Evolutionary conservation across 2,113 vertebrate species (phyloP).

Genomic region (Nestor notabilis): DNA sequence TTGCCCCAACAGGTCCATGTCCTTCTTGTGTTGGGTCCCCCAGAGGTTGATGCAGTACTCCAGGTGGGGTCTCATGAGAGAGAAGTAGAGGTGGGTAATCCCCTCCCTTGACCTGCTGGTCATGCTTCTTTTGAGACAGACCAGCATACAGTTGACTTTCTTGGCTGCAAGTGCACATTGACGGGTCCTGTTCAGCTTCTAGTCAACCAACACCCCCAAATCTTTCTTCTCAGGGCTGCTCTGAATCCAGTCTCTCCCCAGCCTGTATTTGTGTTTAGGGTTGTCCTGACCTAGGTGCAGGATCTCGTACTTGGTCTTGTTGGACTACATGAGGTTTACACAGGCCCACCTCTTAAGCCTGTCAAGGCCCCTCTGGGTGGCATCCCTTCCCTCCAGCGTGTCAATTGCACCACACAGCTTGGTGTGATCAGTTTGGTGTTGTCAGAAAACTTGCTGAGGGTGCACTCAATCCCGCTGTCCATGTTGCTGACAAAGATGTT

Average conservation of each 20-base stretch:
- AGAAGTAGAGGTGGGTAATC: background rate
- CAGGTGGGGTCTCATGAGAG: background rate
- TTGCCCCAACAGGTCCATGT: background rate
- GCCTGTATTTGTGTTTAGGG: background rate
- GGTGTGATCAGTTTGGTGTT: background rate
- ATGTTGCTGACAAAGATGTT: background rate
- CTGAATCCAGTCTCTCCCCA: background rate
- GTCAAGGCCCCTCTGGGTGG: background rate
- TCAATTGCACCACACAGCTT: background rate
- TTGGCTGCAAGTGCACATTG: background rate
- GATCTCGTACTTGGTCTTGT: background rate
- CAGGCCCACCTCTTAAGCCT: background rate
- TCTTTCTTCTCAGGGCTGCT: background rate
- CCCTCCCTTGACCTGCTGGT: background rate
- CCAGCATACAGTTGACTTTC: background rate
- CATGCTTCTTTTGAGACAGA: background rate
- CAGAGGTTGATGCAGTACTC: background rate
- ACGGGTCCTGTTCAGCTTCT: background rate
- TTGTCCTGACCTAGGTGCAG: background rate
- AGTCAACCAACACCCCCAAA: background rate
- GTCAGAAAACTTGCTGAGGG: background rate
- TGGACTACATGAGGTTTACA: background rate
- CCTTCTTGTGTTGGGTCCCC: background rate
- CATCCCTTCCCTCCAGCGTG: too few relatives aligned
- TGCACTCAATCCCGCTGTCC: background rate